Conservation (phyloP, 2,797 vertebrate species). For the Pangasius djambal region DNA sequence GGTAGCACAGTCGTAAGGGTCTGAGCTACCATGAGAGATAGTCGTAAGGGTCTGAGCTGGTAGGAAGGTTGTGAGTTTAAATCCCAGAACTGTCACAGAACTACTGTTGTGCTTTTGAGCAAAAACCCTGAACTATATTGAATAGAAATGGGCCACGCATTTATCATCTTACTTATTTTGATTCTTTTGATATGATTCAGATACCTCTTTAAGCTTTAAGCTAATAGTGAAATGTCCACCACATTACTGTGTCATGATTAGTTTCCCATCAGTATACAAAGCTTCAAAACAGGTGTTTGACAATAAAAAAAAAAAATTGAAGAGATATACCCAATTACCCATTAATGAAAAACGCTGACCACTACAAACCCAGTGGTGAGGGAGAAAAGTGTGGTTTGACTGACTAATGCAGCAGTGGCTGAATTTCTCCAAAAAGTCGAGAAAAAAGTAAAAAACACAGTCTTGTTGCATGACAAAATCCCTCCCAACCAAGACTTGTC, state of each 20-base stretch:
- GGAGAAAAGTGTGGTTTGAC: conserved; percentile 63
- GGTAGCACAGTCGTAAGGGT: no score
- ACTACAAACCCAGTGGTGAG: conserved; percentile 69
- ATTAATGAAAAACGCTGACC: conserved; percentile 79
- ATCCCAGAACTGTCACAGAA: not conserved
- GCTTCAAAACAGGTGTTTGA: conserved; percentile 31
- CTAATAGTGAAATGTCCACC: not conserved
- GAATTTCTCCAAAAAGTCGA: conserved; percentile 68
- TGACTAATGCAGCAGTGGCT: conserved; percentile 58
- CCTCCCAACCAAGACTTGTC: conserved; percentile 84
- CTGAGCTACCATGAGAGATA: no score
- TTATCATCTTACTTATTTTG: not conserved
- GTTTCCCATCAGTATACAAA: not conserved
- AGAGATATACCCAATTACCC: conserved; percentile 69
- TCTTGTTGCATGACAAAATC: conserved; percentile 84
- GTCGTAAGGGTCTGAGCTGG: not conserved
- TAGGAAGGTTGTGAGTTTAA: not conserved
- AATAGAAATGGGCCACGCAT: not conserved
- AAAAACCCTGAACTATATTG: not conserved
- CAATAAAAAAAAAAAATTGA: conserved; percentile 8
- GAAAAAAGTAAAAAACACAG: conserved; percentile 75
- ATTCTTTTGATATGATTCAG: not conserved
- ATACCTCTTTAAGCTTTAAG: not conserved
- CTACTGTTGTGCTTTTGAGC: not conserved
- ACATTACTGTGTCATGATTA: not conserved